Evolutionary conservation across 2,888 invertebrate genomes (phyloP), one percentile per base, ranked within the genome.

Genomic region (Drosophila flavopinicola): DNA sequence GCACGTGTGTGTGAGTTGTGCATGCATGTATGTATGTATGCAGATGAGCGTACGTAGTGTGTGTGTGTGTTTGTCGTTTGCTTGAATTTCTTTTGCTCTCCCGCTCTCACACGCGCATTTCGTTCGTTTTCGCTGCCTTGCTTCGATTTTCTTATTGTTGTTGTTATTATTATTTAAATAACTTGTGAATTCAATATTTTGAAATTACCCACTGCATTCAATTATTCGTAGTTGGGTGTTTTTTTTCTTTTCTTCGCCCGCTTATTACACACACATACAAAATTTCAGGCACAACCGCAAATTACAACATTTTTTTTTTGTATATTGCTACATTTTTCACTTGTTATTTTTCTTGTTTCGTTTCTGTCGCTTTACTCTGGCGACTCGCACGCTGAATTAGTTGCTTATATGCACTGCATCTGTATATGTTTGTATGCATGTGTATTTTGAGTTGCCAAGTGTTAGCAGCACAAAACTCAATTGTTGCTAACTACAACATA

Each of bases 101-200:
- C 30, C 49, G 38, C 69, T 44, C 54, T 77, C 67, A 74, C 80
- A 78, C 78, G 85, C 78, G 78, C 75, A 67, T 75, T 75, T 69
- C 54, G 37, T 30, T 44, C n/a, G 27, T 20, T 44, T 56, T 52
- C 41, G 47, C 57, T 66, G 33, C 35, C 51, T 74, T 49, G 38
- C 9, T 78, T 76, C 77, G 73, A 76, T 79, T 83, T 78, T 75
- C 52, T 70, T 53, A 49, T 72, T 82, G 76, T 78, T 80, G 70
- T 83, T 78, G 48, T 77, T n/a, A n/a, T 75, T 74, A 29, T 78
- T 78, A 57, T 68, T 57, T 41, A 45, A 64, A 69, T 54, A 52
- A 49, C 42, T 71, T 66, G 71, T 84, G 77, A 67, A 74, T 80
- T 70, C 47, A 77, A 70, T 77, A 80, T 77, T 79, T 53, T 41